Evolutionary conservation across 2,797 vertebrate genomes (phyloP).

Genomic region (Ctenopoma kingsleyae): DNA sequence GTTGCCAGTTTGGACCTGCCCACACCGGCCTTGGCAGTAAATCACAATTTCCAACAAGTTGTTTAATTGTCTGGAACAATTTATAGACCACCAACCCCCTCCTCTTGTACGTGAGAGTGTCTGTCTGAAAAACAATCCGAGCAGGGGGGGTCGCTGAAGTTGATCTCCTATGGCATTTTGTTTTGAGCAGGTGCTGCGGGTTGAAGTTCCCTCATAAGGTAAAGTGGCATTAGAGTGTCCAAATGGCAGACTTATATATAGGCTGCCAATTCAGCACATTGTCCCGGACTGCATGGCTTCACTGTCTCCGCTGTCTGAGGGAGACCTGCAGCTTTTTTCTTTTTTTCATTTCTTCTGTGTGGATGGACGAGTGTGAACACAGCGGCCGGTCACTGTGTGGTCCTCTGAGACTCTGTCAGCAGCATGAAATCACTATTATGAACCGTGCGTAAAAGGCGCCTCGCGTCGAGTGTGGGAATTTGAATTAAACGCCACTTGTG

Average conservation of each 20-base stretch:
- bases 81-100: constrained; percentile 50
- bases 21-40: constrained; percentile 34
- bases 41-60: constrained; percentile 62
- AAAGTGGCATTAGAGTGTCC: constrained; percentile 95
- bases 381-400: constrained; percentile 30
- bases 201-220: constrained; percentile 98
- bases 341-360: constrained; percentile 22
- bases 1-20: constrained; percentile 32
- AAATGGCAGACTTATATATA: constrained; percentile 99
- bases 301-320: constrained; percentile 39
- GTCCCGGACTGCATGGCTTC: constrained; percentile 77
- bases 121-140: constrained; percentile 93
- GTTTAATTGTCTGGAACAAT: constrained; percentile 73
- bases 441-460: constrained; percentile 1
- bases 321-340: constrained; percentile 46
- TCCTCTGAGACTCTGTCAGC: constrained; percentile 10
- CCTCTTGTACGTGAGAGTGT: constrained; percentile 86
- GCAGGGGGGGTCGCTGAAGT: constrained; percentile 78
- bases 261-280: constrained; percentile 97
- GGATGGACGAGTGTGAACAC: background rate
- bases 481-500: background rate
- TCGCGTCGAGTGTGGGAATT: background rate
- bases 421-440: background rate
- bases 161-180: constrained; percentile 95
- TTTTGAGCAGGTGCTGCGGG: constrained; percentile 95